These are phyloP conservation scores for Leptosomus discolor DNA, from an alignment of 2,113 vertebrate species.

Conservation along the genomic window DNA sequence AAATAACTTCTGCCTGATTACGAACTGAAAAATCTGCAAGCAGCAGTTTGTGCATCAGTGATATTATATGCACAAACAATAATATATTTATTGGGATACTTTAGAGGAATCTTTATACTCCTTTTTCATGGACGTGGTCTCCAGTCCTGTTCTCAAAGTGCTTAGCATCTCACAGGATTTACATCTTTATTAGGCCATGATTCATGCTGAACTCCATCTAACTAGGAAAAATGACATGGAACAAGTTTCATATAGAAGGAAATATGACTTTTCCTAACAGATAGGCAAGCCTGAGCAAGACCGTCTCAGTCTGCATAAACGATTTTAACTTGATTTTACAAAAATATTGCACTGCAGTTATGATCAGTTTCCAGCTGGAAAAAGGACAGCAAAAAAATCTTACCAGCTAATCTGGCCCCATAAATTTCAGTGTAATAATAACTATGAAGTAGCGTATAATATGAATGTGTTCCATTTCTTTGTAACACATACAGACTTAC, in stretches of 20 bases:
- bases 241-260: not conserved
- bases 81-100: not conserved
- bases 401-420: not conserved
- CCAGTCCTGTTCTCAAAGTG: not conserved
- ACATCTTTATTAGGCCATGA: not conserved
- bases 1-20: not conserved
- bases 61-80: not conserved
- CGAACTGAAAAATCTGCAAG: not conserved
- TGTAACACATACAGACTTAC: not conserved
- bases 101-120: not conserved
- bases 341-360: not conserved
- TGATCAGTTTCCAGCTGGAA: not conserved
- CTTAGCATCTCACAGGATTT: not conserved
- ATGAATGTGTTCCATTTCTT: not conserved
- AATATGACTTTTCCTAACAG: not conserved
- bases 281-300: not conserved
- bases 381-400: not conserved
- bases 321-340: not conserved
- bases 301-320: not conserved
- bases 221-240: not conserved
- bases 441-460: not conserved
- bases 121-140: not conserved
- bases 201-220: not conserved
- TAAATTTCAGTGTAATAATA: not conserved
- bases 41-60: not conserved